A percentile compares a stretch with the other conserved stretches of the same genome.
phyloP scores from a whole-genome alignment of 2,797 vertebrate genomes.

The Anguilla megastoma region DNA sequence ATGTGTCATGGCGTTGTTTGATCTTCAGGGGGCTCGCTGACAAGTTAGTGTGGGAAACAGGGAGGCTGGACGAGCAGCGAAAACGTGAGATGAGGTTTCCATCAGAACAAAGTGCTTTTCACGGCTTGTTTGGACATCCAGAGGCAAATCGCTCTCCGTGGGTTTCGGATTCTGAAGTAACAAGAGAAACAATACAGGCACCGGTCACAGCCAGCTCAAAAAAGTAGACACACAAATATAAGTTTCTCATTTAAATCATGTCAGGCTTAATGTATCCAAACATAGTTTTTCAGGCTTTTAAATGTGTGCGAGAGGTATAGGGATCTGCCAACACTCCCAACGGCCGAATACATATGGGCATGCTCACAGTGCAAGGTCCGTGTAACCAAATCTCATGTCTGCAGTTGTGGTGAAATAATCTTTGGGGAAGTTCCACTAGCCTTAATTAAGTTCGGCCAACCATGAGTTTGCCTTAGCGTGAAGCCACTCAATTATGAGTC shows the following conservation, averaged over 20 bases:
- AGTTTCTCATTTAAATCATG: not conserved
- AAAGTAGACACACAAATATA: slow-evolving; percentile 58
- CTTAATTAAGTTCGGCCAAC: slow-evolving; percentile 47
- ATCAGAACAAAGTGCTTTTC: slow-evolving; percentile 46
- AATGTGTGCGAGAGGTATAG: not conserved
- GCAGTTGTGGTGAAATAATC: not conserved
- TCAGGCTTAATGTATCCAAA: not conserved
- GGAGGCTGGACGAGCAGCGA: slow-evolving; percentile 44
- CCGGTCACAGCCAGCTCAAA: slow-evolving; percentile 56
- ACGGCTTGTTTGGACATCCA: slow-evolving; percentile 40
- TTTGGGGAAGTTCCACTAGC: slow-evolving; percentile 48
- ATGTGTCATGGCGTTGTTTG: slow-evolving; percentile 50
- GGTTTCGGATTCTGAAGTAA: slow-evolving; percentile 60
- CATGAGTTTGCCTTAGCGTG: slow-evolving; percentile 51
- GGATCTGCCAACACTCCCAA: not conserved
- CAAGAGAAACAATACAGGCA: slow-evolving; percentile 64
- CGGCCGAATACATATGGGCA: not conserved
- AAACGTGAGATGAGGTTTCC: slow-evolving; percentile 42
- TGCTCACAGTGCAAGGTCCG: not conserved
- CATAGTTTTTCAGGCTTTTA: not conserved
- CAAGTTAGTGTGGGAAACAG: slow-evolving; percentile 50
- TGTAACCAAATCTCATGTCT: not conserved
- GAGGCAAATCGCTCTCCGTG: slow-evolving; percentile 55
- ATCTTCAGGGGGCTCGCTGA: slow-evolving; percentile 53
- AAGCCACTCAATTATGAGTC: slow-evolving; percentile 56